Conservation (phyloP, 2,797 vertebrate genomes). For the Synaphobranchus kaupii region DNA sequence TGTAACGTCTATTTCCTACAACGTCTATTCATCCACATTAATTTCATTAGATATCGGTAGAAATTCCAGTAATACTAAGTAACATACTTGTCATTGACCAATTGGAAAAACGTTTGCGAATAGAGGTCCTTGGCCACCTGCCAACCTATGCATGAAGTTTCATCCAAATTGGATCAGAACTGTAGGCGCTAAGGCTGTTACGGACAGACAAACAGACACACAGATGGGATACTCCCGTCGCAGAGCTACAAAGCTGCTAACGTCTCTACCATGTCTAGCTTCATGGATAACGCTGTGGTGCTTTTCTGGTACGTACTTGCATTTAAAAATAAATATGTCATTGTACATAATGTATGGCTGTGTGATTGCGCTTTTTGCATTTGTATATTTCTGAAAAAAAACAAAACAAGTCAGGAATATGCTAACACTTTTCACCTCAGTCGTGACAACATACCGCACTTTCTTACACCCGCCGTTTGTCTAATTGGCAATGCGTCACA, state of each 20-base stretch:
- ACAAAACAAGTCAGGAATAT: neutral
- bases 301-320: neutral
- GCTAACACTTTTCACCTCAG: neutral
- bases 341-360: neutral
- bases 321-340: neutral
- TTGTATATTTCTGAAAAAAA: neutral
- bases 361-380: neutral
- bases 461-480: neutral
- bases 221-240: no score
- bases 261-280: neutral
- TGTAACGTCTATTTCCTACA: no score
- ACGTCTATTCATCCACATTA: no score
- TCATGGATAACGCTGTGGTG: neutral
- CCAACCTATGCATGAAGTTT: no score
- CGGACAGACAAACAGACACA: no score
- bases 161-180: no score
- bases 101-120: no score
- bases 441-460: neutral
- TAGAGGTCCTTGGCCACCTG: no score
- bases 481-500: neutral
- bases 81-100: no score
- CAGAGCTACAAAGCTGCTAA: neutral
- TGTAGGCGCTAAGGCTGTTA: no score
- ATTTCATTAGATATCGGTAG: no score
- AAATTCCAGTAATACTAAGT: no score